phyloP scores from a whole-genome alignment of 2,113 vertebrate species.

The Strix uralensis region DNA sequence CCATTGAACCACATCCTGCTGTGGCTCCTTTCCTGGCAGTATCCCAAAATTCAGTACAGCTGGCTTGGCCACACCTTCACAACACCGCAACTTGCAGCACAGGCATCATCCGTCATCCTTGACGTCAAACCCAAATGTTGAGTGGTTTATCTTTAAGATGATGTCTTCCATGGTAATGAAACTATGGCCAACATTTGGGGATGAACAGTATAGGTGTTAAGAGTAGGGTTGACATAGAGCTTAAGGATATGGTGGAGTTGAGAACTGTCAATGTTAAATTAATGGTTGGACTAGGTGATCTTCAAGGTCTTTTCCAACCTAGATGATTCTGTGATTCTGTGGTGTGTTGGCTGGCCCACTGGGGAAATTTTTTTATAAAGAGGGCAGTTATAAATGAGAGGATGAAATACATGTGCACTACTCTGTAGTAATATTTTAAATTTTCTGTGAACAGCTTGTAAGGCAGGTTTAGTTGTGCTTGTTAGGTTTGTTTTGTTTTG shows the following conservation, averaged over 20 bases:
- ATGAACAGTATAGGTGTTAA: neutral
- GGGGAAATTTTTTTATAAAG: neutral
- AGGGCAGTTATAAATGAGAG: neutral
- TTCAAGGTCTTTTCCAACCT: too few species aligned
- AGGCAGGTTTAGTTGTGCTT: neutral
- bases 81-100: neutral
- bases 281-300: too few species aligned
- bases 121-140: neutral
- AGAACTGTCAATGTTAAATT: too few species aligned
- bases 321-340: too few species aligned
- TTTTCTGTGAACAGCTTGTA: constrained; percentile 52
- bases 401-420: neutral
- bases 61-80: neutral
- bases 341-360: neutral
- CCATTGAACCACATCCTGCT: neutral
- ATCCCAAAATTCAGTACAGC: neutral
- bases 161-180: neutral
- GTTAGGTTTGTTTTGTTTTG: neutral
- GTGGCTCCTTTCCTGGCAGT: neutral
- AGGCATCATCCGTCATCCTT: neutral
- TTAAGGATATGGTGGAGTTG: too few species aligned
- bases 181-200: neutral
- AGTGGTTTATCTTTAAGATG: neutral
- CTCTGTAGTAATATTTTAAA: constrained; percentile 23
- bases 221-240: too few species aligned